phyloP scores from a whole-genome alignment of 2,113 vertebrate species.

The Galeopterus variegatus region DNA sequence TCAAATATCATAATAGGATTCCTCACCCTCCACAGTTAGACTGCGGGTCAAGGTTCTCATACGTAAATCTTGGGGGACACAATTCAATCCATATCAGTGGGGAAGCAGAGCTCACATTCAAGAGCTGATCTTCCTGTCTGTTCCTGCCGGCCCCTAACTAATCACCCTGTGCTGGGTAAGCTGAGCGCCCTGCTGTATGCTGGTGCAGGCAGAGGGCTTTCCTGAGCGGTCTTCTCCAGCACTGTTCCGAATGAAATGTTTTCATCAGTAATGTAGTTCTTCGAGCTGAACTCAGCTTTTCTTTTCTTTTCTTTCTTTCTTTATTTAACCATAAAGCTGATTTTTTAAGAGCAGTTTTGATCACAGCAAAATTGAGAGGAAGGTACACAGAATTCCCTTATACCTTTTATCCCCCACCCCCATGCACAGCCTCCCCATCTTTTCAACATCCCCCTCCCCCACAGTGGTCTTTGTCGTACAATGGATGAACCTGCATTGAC shows the following conservation, averaged over 20 bases:
- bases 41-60: too few relatives aligned
- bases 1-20: too few relatives aligned
- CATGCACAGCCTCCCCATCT: background rate
- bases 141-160: background rate
- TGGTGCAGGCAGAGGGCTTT: background rate
- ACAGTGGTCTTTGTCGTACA: background rate
- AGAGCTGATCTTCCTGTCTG: background rate
- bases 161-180: accelerated
- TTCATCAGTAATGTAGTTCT: background rate
- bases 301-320: too few relatives aligned
- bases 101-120: background rate
- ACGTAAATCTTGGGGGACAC: too few relatives aligned
- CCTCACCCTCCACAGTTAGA: too few relatives aligned
- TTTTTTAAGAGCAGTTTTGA: background rate
- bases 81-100: background rate
- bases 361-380: background rate
- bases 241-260: background rate
- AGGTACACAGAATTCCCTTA: background rate
- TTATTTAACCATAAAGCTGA: background rate
- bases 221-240: background rate
- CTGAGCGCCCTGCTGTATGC: background rate
- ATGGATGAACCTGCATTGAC: background rate
- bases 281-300: background rate
- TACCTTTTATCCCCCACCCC: background rate
- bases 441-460: background rate